A percentile compares a stretch with the other conserved stretches of the same genome.
Evolutionary conservation across 2,797 vertebrate species (phyloP).

Genomic region (Megalops cyprinoides): DNA sequence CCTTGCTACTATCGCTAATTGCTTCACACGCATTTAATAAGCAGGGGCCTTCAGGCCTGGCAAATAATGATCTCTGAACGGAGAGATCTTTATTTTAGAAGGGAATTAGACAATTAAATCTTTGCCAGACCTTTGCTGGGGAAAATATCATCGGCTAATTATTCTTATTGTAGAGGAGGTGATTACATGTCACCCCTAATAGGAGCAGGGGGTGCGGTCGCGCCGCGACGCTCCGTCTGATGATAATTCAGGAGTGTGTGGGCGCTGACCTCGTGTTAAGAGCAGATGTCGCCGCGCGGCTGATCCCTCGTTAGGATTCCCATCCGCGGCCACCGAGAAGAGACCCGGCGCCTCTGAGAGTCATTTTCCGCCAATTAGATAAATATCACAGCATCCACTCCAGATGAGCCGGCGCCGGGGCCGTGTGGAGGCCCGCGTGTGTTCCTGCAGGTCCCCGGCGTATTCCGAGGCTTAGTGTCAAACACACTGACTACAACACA

Average conservation of each 20-base stretch:
- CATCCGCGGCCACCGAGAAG: background rate
- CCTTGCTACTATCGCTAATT: slow-evolving; percentile 65
- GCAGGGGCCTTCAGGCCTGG: slow-evolving; percentile 73
- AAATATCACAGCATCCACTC: background rate
- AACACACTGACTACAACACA: background rate
- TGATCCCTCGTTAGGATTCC: slow-evolving; percentile 6
- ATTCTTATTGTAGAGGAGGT: slow-evolving; percentile 14
- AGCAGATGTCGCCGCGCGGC: background rate
- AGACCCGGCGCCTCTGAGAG: no score
- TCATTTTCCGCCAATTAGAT: background rate
- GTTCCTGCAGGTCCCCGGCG: background rate
- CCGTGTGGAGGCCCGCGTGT: no score
- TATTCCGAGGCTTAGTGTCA: background rate
- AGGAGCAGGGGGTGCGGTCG: background rate
- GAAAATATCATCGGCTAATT: slow-evolving; percentile 18
- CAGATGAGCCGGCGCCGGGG: background rate
- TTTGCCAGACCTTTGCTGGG: background rate
- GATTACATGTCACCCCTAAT: slow-evolving; percentile 2
- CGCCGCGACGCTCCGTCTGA: background rate
- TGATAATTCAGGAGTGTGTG: background rate
- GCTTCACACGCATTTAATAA: slow-evolving; percentile 75
- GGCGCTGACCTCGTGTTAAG: background rate
- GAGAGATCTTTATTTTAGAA: slow-evolving; percentile 26
- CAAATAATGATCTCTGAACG: slow-evolving; percentile 56
- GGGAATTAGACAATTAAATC: slow-evolving; percentile 29